Evolutionary conservation across 2,113 vertebrate species (phyloP).

Genomic region (Galeopterus variegatus): DNA sequence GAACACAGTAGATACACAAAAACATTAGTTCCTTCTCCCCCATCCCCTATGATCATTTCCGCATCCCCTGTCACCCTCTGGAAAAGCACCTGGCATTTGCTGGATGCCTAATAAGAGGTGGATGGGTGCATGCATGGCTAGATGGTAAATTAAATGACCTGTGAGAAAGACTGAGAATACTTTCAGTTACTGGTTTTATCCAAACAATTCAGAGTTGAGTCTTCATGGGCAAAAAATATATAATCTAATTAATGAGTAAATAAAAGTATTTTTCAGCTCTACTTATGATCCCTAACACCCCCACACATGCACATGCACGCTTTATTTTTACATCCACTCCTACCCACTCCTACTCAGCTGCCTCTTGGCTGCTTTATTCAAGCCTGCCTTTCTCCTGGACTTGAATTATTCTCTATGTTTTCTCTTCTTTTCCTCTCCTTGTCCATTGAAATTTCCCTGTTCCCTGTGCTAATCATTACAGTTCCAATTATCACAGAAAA

Average conservation of each 20-base stretch:
- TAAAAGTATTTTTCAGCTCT: not conserved
- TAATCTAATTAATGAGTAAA: not conserved
- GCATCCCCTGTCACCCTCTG: not conserved
- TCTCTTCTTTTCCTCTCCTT: not conserved
- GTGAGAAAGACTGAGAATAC: not conserved
- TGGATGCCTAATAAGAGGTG: not conserved
- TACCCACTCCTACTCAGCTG: not conserved
- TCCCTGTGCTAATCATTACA: not conserved
- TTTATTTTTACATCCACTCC: not conserved
- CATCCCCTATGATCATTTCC: not conserved
- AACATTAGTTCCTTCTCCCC: not conserved
- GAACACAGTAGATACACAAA: not conserved
- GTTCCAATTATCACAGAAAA: not conserved
- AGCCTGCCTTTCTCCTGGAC: not conserved
- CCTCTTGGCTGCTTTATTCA: not conserved
- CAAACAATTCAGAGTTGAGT: not conserved
- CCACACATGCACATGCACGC: not conserved
- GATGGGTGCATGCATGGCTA: not conserved
- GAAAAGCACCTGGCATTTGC: not conserved
- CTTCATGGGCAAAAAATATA: not conserved
- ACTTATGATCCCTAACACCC: not conserved
- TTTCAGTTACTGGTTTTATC: not conserved
- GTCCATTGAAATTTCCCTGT: not conserved
- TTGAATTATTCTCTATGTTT: constrained; percentile 27
- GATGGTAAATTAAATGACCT: not conserved